Conservation (phyloP, 2,888 invertebrate genomes). For the Drosophila niveifrons region DNA sequence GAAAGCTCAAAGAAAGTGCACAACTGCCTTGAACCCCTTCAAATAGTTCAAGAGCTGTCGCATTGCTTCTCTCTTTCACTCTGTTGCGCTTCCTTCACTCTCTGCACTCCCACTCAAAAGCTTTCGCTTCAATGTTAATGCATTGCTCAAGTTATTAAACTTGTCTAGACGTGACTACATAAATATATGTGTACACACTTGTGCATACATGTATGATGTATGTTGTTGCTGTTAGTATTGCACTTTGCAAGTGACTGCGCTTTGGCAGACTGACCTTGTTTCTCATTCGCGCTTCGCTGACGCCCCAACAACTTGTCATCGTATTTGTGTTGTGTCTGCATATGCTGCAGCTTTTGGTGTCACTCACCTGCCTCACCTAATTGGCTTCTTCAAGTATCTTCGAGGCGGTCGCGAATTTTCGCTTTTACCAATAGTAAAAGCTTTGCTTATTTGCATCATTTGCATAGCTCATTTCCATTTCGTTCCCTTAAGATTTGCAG, state of each 20-base stretch:
- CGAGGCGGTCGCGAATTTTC: conserved; percentile 10
- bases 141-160: conserved; percentile 63
- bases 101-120: conserved; percentile 35
- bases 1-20: conserved; percentile 18
- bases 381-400: conserved; percentile 21
- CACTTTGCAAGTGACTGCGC: conserved; percentile 44
- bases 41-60: conserved; percentile 11
- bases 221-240: conserved; percentile 14
- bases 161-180: conserved; percentile 43
- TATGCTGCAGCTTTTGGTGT: conserved; percentile 31
- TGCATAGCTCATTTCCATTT: conserved; percentile 7
- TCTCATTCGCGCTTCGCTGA: conserved; percentile 47
- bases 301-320: conserved; percentile 37
- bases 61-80: conserved; percentile 33
- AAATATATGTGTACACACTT: conserved; percentile 16
- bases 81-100: not conserved
- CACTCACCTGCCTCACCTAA: conserved; percentile 40
- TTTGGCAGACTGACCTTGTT: conserved; percentile 73
- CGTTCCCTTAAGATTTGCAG: conserved; percentile 9
- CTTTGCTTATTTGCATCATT: not conserved
- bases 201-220: not conserved
- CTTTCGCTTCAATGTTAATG: conserved; percentile 66
- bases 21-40: conserved; percentile 49
- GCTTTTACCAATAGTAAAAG: not conserved
- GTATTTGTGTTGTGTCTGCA: conserved; percentile 1